Evolutionary conservation across 1,140 invertebrate species (phyloP).

Genomic region (Drosophila mojavensis): DNA sequence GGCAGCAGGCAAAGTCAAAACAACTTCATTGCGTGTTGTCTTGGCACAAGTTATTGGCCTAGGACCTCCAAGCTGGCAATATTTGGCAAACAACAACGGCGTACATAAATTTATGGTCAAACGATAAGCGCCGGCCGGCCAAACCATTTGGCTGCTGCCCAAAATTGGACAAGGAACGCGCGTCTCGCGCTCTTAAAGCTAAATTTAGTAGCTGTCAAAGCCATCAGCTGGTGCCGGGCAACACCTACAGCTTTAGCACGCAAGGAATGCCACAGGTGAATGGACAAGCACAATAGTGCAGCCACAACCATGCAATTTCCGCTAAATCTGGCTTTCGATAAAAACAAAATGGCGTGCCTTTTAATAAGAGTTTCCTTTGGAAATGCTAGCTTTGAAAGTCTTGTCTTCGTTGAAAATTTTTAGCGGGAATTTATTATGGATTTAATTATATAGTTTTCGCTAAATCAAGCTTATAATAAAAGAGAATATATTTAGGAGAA

Average conservation of each 20-base stretch:
- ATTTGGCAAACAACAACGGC: constrained; percentile 47
- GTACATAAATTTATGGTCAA: constrained; percentile 75
- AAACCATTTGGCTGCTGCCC: constrained; percentile 49
- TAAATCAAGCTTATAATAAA: too few species aligned
- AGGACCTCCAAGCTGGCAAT: constrained; percentile 68
- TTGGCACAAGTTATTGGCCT: constrained; percentile 50
- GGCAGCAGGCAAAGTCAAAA: constrained; percentile 37
- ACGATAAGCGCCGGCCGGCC: constrained; percentile 71
- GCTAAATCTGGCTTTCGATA: background rate
- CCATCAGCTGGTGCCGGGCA: constrained; percentile 76
- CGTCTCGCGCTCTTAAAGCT: constrained; percentile 60
- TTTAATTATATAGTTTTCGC: too few species aligned
- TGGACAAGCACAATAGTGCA: background rate
- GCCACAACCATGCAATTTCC: background rate
- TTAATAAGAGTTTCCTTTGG: too few species aligned
- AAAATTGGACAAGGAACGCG: constrained; percentile 81
- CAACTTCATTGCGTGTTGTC: constrained; percentile 78
- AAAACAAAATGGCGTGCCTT: background rate
- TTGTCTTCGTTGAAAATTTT: too few species aligned
- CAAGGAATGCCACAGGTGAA: constrained; percentile 57
- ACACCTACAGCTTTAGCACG: constrained; percentile 73
- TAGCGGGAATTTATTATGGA: too few species aligned
- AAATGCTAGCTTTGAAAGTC: too few species aligned
- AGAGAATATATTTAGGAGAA: too few species aligned
- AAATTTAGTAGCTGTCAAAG: constrained; percentile 82